These are phyloP conservation scores for Oreamnos americanus DNA, from an alignment of 2,113 vertebrate genomes.

Conservation along the genomic window DNA sequence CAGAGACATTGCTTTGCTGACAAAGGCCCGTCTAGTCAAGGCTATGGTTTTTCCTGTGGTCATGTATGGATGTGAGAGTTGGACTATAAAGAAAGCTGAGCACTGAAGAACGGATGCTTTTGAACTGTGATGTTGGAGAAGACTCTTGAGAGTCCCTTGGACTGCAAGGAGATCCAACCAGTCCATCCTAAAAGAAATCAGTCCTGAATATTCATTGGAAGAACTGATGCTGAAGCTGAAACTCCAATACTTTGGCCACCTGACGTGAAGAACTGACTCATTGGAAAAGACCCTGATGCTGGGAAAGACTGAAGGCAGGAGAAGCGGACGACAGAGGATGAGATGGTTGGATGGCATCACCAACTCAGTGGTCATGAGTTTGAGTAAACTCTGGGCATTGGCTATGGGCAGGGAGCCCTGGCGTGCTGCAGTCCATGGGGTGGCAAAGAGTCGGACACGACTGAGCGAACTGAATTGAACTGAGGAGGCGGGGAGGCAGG, in stretches of 20 bases:
- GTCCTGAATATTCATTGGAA: neutral
- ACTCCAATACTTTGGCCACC: neutral
- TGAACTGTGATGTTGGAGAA: neutral
- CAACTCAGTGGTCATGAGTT: neutral
- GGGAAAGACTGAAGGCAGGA: neutral
- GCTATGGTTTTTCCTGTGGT: neutral
- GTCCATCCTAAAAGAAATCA: neutral
- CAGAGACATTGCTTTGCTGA: neutral
- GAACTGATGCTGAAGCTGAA: neutral
- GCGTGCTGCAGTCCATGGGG: fast-evolving
- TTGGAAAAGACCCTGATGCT: neutral
- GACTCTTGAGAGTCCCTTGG: neutral
- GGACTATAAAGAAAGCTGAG: neutral
- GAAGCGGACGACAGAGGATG: fast-evolving
- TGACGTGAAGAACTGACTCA: neutral
- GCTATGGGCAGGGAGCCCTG: neutral
- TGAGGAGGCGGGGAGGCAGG: neutral
- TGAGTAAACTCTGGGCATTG: neutral
- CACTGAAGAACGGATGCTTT: neutral
- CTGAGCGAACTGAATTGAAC: neutral
- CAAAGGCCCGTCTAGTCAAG: neutral
- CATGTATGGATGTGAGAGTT: neutral
- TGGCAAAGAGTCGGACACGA: neutral
- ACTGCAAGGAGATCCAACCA: neutral
- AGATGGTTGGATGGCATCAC: neutral